phyloP scores from a whole-genome alignment of 2,113 vertebrate genomes.

The Brachyistius frenatus region DNA sequence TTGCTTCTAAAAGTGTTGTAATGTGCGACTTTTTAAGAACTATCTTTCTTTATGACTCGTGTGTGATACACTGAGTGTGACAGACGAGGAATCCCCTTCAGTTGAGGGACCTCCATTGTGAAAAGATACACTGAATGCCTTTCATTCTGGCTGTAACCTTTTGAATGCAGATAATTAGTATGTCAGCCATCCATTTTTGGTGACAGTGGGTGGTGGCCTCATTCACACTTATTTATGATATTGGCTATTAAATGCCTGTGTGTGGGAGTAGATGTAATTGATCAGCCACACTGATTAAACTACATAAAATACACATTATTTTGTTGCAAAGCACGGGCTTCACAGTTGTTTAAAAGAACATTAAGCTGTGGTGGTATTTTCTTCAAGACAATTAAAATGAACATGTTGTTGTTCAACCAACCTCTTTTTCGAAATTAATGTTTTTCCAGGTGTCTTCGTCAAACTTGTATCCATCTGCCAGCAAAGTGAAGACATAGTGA shows the following conservation, averaged over 20 bases:
- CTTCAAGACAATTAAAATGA: too few species aligned
- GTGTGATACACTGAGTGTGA: neutral
- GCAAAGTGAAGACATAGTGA: constrained; percentile 89
- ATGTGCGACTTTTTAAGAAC: constrained; percentile 20
- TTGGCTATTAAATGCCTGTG: too few species aligned
- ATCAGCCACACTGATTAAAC: neutral
- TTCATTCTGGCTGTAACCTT: constrained; percentile 11
- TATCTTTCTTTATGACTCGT: constrained; percentile 40
- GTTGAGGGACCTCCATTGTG: constrained; percentile 62
- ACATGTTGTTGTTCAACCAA: constrained; percentile 53
- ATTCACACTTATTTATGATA: neutral
- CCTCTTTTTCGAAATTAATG: constrained; percentile 90
- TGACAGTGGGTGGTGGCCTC: constrained; percentile 44
- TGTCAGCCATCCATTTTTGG: constrained; percentile 17
- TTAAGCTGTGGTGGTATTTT: neutral
- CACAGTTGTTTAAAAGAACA: neutral
- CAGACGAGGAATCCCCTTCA: constrained; percentile 50
- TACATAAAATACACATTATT: too few species aligned
- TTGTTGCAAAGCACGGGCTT: too few species aligned
- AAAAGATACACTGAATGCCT: constrained; percentile 30
- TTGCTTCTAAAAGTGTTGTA: constrained; percentile 20
- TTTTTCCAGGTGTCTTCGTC: constrained; percentile 87
- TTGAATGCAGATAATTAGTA: constrained; percentile 33
- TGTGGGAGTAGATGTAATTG: neutral
- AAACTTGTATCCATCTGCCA: constrained; percentile 92